These are phyloP conservation scores for Isoperla grammatica DNA, from an alignment of 2,888 invertebrate species.

Conservation along the genomic window DNA sequence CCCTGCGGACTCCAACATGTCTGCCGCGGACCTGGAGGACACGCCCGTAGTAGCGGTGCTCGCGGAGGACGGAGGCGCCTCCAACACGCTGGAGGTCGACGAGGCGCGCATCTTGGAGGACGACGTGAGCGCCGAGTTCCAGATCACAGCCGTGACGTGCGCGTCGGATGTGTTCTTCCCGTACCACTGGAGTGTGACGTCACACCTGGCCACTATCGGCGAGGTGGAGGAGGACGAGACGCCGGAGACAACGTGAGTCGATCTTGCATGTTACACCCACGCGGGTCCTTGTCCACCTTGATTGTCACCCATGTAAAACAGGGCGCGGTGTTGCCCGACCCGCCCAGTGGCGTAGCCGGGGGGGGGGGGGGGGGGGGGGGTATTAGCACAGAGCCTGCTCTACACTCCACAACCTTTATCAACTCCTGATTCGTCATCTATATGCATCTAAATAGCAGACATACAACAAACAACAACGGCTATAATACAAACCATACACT, in stretches of 20 bases:
- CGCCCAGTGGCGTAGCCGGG: background rate
- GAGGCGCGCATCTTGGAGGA: conserved; percentile 35
- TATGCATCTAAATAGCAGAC: too few relatives aligned
- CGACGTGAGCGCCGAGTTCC: conserved; percentile 47
- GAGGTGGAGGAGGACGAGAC: conserved; percentile 42
- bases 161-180: conserved; percentile 39
- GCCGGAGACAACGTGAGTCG: background rate
- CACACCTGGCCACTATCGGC: conserved; percentile 63
- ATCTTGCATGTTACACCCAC: too few relatives aligned
- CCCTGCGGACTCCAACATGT: too few relatives aligned
- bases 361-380: conserved; percentile 2
- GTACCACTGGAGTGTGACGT: conserved; percentile 51
- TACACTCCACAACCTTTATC: too few relatives aligned
- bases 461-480: too few relatives aligned
- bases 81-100: conserved; percentile 40
- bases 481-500: too few relatives aligned
- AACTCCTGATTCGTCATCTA: too few relatives aligned
- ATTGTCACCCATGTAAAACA: background rate
- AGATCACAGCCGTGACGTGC: conserved; percentile 42
- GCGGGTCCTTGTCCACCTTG: too few relatives aligned
- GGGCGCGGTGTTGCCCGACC: conserved; percentile 8
- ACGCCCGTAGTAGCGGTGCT: conserved; percentile 20
- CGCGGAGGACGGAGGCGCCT: conserved; percentile 18
- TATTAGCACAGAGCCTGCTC: conserved; percentile 3
- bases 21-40: conserved; percentile 19